Percentiles rank a stretch among this genome's conserved stretches.
phyloP scores from a whole-genome alignment of 2,797 vertebrate genomes.

The Microctenopoma lineatum region DNA sequence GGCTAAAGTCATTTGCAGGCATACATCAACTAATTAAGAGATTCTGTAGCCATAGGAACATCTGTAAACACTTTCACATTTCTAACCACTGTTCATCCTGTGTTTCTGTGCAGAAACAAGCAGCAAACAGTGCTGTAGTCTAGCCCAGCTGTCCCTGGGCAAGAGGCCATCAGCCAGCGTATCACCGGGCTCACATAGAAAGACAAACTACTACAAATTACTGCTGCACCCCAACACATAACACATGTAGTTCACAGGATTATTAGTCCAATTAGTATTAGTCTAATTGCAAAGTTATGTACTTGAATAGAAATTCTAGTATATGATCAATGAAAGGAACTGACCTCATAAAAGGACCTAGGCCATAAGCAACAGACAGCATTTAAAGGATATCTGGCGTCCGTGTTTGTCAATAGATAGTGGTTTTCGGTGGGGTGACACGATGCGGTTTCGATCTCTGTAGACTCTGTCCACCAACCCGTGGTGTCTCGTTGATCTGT shows the following conservation, averaged over 20 bases:
- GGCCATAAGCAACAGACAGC: neutral
- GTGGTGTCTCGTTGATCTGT: constrained; percentile 93
- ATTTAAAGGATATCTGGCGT: constrained; percentile 94
- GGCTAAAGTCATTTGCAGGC: neutral
- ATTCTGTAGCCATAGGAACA: neutral
- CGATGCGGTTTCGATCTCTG: constrained; percentile 92
- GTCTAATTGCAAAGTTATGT: too few relatives aligned
- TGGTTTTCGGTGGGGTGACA: constrained; percentile 91
- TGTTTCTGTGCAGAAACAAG: neutral
- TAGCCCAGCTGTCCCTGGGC: too few relatives aligned
- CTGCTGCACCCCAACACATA: too few relatives aligned
- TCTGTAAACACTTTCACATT: neutral
- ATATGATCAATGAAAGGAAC: neutral
- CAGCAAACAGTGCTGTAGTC: neutral
- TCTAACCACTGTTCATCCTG: neutral
- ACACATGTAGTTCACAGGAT: too few relatives aligned
- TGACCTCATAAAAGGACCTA: neutral
- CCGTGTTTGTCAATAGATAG: constrained; percentile 95
- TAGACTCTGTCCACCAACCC: constrained; percentile 96
- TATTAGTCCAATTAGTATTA: too few relatives aligned
- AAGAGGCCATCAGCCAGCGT: too few relatives aligned
- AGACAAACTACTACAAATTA: too few relatives aligned
- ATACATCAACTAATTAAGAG: neutral
- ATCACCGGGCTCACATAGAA: too few relatives aligned
- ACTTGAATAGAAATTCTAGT: too few relatives aligned